Base-by-base conservation (phyloP, 2,888 invertebrate species). In the Trypoxylon attenuatum region DNA sequence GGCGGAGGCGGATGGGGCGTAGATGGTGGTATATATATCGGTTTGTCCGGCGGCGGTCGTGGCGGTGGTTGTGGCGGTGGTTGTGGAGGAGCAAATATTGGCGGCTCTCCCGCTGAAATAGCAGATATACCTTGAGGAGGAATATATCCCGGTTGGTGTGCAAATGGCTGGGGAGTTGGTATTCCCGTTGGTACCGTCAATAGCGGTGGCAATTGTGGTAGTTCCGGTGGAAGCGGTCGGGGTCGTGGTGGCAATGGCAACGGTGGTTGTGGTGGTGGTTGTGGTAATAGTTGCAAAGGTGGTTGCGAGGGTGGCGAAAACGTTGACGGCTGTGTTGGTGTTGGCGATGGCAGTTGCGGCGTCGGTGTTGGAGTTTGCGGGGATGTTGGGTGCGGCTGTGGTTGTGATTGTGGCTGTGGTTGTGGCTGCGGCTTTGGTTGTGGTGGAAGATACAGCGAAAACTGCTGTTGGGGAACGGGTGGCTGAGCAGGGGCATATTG, bases 401-500 rank as follows among this genome's bases (percentile, higher is more conserved):
- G n/a, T 33, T 13, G n/a, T 13, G 33, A 13, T 13, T 33, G 5
- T 33, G 33, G 33, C 4, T 33, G n/a, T n/a, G n/a, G n/a, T n/a
- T 25, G 25, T 25, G n/a, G n/a, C 13, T 13, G n/a, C 33, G 33
- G 33, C 33, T 33, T 6, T 33, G 33, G 33, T 6, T 33, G n/a
- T n/a, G n/a, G n/a, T n/a, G n/a, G n/a, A n/a, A n/a, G n/a, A n/a
- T n/a, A n/a, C n/a, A n/a, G n/a, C n/a, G n/a, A 10, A n/a, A 13
- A 8, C 33, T 33, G 33, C 33, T 33, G 33, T 33, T n/a, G n/a
- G n/a, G n/a, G n/a, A n/a, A n/a, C n/a, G n/a, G 45, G 42, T 10
- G 62, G 52, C 2, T 55, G 67, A 19, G 60, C 54, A 16, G 55
- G 39, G 4, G 57, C 52, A 1, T 60, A 55, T 0, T 58, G 51